Conservation (phyloP, 2,888 invertebrate species). For the Calameuta idolon region DNA sequence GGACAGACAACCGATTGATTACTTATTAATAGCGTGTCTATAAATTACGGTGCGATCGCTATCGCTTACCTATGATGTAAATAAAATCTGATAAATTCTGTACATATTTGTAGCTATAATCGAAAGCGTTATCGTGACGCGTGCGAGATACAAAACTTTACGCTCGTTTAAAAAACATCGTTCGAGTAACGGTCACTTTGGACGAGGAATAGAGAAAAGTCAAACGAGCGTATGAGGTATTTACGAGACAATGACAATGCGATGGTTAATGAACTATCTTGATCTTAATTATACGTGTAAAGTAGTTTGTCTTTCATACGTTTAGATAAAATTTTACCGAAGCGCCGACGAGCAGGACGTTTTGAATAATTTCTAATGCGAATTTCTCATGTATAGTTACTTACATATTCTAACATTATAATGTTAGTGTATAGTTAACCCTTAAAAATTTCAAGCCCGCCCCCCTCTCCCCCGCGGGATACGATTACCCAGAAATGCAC, state of each 20-base stretch:
- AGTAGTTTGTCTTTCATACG: not conserved
- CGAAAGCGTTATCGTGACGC: constrained; percentile 1
- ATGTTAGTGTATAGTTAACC: not conserved
- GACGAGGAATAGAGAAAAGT: not conserved
- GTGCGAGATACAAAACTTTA: not conserved
- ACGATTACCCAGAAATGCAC: not conserved
- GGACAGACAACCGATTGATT: not conserved
- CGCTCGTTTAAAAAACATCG: not conserved
- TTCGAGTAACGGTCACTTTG: not conserved
- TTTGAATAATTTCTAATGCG: not conserved
- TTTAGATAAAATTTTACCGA: not conserved
- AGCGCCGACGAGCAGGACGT: not conserved
- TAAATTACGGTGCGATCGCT: not conserved
- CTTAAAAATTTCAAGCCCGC: not conserved
- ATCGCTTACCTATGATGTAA: not conserved
- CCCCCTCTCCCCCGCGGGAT: not conserved
- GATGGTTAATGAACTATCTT: not conserved
- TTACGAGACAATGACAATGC: not conserved
- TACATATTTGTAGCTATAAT: not conserved
- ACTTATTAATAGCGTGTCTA: not conserved
- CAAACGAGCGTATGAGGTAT: not conserved
- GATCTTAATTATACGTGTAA: not conserved
- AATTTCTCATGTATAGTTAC: not conserved
- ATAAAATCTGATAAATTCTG: not conserved
- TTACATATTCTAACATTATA: not conserved